These are phyloP conservation scores for Rhopalosiphum padi DNA, from an alignment of 1,140 invertebrate genomes.

Conservation along the genomic window DNA sequence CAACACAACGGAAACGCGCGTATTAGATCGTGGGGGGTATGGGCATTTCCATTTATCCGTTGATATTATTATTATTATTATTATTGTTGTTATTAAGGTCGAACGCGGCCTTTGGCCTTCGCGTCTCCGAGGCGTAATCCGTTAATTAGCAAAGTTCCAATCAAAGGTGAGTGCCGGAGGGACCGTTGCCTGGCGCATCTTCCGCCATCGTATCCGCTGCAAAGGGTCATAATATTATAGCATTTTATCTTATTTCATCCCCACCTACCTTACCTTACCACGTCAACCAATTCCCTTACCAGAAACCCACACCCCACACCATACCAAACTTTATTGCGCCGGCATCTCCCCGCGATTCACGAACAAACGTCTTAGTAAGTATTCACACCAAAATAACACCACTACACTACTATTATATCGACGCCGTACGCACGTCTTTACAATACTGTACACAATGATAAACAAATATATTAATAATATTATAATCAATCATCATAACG, in stretches of 20 bases:
- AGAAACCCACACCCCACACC: background rate
- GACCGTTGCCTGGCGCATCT: background rate
- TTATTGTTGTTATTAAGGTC: background rate
- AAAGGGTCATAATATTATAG: slow-evolving; percentile 11
- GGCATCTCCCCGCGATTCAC: background rate
- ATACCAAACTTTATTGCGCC: background rate
- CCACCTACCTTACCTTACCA: background rate
- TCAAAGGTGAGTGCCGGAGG: slow-evolving; percentile 42
- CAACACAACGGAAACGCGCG: background rate
- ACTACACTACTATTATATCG: too few relatives aligned
- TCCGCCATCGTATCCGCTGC: background rate
- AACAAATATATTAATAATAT: background rate
- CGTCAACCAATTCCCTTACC: background rate
- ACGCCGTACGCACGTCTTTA: background rate
- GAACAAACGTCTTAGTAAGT: background rate
- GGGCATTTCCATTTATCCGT: background rate
- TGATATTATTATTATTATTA: background rate
- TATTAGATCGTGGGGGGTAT: background rate
- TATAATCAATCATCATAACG: too few relatives aligned
- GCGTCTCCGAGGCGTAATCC: slow-evolving; percentile 32
- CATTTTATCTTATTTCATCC: background rate
- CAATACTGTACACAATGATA: too few relatives aligned
- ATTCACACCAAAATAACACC: background rate
- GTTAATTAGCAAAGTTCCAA: slow-evolving; percentile 56
- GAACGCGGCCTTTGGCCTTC: background rate